phyloP scores from a whole-genome alignment of 2,113 vertebrate species.

The Lycaon pictus region DNA sequence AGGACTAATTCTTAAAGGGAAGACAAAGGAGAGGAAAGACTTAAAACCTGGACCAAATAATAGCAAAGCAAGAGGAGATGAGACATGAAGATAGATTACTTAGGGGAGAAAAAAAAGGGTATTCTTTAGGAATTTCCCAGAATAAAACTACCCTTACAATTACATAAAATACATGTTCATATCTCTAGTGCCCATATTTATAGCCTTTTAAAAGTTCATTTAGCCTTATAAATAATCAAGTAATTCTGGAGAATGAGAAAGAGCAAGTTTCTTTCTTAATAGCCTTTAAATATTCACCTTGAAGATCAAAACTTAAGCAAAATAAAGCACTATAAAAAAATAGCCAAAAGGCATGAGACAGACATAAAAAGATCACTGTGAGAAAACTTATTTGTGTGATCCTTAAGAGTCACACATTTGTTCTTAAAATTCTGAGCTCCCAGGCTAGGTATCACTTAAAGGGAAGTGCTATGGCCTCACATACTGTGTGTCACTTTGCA shows the following conservation, averaged over 20 bases:
- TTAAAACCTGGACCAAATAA: background rate
- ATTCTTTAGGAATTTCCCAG: conserved; percentile 71
- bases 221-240: conserved; percentile 76
- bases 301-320: conserved; percentile 71
- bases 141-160: conserved; percentile 72
- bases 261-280: conserved; percentile 70
- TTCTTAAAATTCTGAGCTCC: background rate
- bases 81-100: conserved; percentile 74
- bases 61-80: background rate
- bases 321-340: conserved; percentile 75
- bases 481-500: background rate
- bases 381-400: conserved; percentile 36
- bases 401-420: background rate
- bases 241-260: conserved; percentile 70
- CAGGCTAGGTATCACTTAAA: background rate
- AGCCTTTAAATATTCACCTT: conserved; percentile 76
- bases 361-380: background rate
- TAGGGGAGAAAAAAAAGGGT: conserved; percentile 29
- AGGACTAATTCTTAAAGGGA: conserved; percentile 71
- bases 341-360: conserved; percentile 51
- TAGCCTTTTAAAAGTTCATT: conserved; percentile 66
- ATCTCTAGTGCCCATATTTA: conserved; percentile 76
- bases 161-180: conserved; percentile 74
- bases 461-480: background rate
- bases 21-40: background rate